Evolutionary conservation across 2,888 invertebrate genomes (phyloP), one percentile per base, ranked within the genome.

Genomic region (Lacanobia oleracea): DNA sequence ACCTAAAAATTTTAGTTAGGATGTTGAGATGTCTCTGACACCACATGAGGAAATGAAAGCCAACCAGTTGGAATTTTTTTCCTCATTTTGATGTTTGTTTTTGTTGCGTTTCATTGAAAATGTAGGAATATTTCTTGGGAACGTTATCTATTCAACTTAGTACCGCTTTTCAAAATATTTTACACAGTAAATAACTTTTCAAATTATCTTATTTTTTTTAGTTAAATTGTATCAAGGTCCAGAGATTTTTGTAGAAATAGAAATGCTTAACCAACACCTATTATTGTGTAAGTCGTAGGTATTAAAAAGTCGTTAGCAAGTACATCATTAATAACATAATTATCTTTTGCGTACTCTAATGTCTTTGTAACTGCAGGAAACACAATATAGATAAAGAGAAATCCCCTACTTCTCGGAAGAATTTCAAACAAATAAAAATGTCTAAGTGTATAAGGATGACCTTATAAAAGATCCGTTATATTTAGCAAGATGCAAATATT

Each of bases 271-370:
- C 10, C 14, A 53, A 53, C 14, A 21, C n/a, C 9, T 10, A 50
- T 50, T 53, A 23, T 56, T 56, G 33, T 18, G 33, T 33, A 18
- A 23, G 9, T 56, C 4, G 33, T 54, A 54, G 8, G 54, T n/a
- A 59, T 80, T 63, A 60, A 75, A 45, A 50, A 63, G 33, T 67
- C 33, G 9, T 67, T 76, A 76, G 5, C 18, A 61, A 10, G 14
- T 40, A 10, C n/a, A 14, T 37, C 10, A 67, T 59, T 64, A 63
- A 54, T 23, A 27, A 1, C 12, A 37, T 43, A 57, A 48, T 62
- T 62, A 62, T 27, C 51, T 45, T n/a, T 18, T 21, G 2, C 16
- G n/a, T 1, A 45, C 18, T 45, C 16, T 57, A 62, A 74, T 57
- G 14, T 53, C 14, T 43, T 75, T 80, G 40, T 67, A 27, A 67